Evolutionary conservation across 1,140 invertebrate species (phyloP).

Genomic region (Drosophila ambigua): DNA sequence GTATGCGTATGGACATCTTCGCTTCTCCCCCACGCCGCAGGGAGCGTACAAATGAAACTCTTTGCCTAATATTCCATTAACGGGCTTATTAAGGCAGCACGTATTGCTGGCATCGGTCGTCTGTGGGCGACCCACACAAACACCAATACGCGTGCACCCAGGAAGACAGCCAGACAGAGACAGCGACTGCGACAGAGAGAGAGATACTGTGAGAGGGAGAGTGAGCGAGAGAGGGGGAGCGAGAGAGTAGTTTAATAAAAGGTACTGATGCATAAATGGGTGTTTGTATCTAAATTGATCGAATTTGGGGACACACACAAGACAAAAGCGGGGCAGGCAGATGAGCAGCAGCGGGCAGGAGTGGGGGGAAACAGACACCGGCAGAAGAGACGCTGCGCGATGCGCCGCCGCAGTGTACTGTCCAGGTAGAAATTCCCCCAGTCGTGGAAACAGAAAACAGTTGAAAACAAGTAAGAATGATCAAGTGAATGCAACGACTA

Average conservation of each 20-base stretch:
- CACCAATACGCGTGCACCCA: slow-evolving; percentile 19
- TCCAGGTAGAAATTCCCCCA: slow-evolving; percentile 75
- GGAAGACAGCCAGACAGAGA: neutral
- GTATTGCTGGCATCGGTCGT: slow-evolving; percentile 40
- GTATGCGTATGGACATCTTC: slow-evolving; percentile 49
- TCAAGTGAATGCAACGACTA: neutral
- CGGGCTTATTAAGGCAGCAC: slow-evolving; percentile 80
- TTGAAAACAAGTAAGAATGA: slow-evolving; percentile 26
- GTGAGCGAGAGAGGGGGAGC: slow-evolving; percentile 5
- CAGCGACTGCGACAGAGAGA: neutral
- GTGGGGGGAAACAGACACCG: slow-evolving; percentile 4
- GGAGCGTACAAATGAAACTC: slow-evolving; percentile 63
- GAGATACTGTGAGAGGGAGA: neutral
- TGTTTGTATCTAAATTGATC: slow-evolving; percentile 83
- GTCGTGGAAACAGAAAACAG: slow-evolving; percentile 29
- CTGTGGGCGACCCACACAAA: slow-evolving; percentile 44
- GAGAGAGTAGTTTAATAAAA: slow-evolving; percentile 76
- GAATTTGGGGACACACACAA: slow-evolving; percentile 80
- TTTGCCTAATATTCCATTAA: slow-evolving; percentile 83
- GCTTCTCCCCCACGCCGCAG: slow-evolving; percentile 28
- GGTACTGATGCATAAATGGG: slow-evolving; percentile 82
- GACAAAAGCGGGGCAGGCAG: slow-evolving; percentile 39
- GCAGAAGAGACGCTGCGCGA: neutral
- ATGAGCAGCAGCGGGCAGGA: slow-evolving; percentile 22
- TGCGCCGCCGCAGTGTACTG: slow-evolving; percentile 23